Conservation (phyloP, 2,797 vertebrate genomes). For the Euthynnus affinis region DNA sequence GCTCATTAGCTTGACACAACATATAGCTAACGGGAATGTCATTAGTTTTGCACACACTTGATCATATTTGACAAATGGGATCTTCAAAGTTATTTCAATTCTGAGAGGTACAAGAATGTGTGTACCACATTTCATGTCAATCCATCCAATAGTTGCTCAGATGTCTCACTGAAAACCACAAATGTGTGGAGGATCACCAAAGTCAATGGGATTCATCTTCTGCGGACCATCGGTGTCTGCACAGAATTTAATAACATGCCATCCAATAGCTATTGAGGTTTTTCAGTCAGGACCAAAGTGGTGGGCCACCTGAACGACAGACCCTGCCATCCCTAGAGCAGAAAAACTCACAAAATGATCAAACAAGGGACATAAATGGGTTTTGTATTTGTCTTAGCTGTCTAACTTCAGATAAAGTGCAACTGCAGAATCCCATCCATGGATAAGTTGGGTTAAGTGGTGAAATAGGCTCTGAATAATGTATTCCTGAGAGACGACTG, state of each 20-base stretch:
- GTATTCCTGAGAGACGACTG: conserved; percentile 32
- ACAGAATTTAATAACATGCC: not conserved
- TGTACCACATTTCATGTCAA: not conserved
- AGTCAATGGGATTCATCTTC: not conserved
- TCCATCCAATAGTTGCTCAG: no score
- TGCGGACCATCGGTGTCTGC: not conserved
- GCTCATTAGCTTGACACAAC: no score
- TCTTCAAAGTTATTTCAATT: no score
- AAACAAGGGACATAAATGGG: not conserved
- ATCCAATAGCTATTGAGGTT: not conserved
- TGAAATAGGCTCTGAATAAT: conserved; percentile 55
- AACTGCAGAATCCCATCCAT: conserved; percentile 19
- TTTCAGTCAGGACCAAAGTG: not conserved
- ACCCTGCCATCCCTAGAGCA: not conserved
- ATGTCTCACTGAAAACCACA: no score
- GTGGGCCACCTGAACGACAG: not conserved
- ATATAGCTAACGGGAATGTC: no score
- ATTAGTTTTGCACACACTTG: no score
- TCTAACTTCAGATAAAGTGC: conserved; percentile 9
- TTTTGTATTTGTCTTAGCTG: not conserved
- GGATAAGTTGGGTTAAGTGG: conserved; percentile 44
- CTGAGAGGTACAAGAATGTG: no score
- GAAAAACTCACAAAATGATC: not conserved
- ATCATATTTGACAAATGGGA: no score
- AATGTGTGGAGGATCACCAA: not conserved